Evolutionary conservation across 64 coral and sea anemone genomes (phyloP).

Genomic region (Orbicella faveolata): DNA sequence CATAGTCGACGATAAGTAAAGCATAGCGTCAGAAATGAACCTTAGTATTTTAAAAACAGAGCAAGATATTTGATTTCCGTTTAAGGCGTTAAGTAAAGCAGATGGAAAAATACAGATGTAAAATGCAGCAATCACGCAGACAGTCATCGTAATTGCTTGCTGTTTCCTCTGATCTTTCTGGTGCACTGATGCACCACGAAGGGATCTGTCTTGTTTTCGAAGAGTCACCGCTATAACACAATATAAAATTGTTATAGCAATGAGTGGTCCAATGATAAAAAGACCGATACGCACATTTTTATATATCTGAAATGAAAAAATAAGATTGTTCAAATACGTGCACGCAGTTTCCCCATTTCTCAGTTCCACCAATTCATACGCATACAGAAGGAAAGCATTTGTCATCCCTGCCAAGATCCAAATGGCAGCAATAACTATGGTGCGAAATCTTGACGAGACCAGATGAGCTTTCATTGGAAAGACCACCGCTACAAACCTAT

Average conservation of each 20-base stretch:
- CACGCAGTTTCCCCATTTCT: no score
- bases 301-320: no score
- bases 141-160: background rate
- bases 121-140: background rate
- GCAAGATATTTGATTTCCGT: background rate
- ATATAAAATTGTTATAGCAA: background rate
- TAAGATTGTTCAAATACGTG: no score
- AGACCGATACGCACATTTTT: background rate
- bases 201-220: background rate
- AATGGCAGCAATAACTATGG: background rate
- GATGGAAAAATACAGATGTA: background rate
- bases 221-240: background rate
- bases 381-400: no score
- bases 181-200: background rate
- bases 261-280: background rate
- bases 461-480: conserved; percentile 17
- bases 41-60: background rate
- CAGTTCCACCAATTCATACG: no score
- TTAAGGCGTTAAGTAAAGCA: no score
- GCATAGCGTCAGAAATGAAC: background rate
- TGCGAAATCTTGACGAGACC: background rate
- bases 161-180: background rate
- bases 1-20: background rate
- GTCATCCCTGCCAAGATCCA: background rate
- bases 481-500: conserved; percentile 28